These are phyloP conservation scores for Rhingia campestris DNA, from an alignment of 2,888 invertebrate genomes.

Conservation along the genomic window DNA sequence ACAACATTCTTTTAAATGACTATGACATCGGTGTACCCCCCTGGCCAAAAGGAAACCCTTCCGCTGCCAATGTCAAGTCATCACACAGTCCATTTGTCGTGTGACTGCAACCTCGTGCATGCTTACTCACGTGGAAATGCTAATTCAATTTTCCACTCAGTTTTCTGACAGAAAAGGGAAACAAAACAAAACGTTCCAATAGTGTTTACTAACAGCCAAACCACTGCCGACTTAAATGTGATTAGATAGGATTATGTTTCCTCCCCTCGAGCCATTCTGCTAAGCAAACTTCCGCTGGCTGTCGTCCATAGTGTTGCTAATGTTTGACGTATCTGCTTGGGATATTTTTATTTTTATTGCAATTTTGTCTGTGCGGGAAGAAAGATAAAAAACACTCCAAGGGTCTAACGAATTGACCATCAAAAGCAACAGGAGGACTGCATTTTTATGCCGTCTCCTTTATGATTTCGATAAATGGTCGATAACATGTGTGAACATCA, in stretches of 20 bases:
- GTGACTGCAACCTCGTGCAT: slow-evolving; percentile 46
- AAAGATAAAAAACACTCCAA: slow-evolving; percentile 25
- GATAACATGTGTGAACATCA: not conserved
- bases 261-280: slow-evolving; percentile 28
- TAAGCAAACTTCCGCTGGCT: slow-evolving; percentile 34
- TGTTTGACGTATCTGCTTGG: slow-evolving; percentile 6
- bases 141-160: slow-evolving; percentile 54
- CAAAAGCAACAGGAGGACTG: slow-evolving; percentile 8
- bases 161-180: slow-evolving; percentile 20
- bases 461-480: not conserved
- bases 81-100: slow-evolving; percentile 20
- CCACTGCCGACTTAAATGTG: slow-evolving; percentile 55
- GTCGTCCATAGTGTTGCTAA: slow-evolving; percentile 22
- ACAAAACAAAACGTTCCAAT: slow-evolving; percentile 19
- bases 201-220: slow-evolving; percentile 31
- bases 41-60: slow-evolving; percentile 42
- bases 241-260: slow-evolving; percentile 57
- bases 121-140: slow-evolving; percentile 59
- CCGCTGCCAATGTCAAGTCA: slow-evolving; percentile 47
- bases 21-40: not conserved
- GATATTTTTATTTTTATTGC: not conserved
- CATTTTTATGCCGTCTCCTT: slow-evolving; percentile 6
- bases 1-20: not conserved
- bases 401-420: slow-evolving; percentile 34
- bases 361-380: not conserved